These are phyloP conservation scores for Drosophila fulvimacula DNA, from an alignment of 2,888 invertebrate species.

Conservation along the genomic window DNA sequence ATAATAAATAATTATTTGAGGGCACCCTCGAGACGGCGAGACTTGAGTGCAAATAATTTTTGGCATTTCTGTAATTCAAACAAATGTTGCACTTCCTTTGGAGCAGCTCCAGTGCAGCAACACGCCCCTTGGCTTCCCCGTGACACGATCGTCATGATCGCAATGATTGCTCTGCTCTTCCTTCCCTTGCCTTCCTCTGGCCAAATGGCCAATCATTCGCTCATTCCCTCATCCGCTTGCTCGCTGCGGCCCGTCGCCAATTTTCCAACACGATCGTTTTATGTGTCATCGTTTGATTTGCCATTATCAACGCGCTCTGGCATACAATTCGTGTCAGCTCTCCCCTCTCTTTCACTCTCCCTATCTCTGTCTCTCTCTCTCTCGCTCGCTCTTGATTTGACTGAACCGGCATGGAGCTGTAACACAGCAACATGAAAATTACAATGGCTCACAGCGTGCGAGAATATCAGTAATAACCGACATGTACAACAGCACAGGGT, in stretches of 20 bases:
- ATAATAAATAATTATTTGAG: slow-evolving; percentile 67
- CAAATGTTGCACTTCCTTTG: slow-evolving; percentile 77
- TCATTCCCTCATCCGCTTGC: slow-evolving; percentile 23
- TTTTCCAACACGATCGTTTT: slow-evolving; percentile 80
- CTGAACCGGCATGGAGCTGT: slow-evolving; percentile 37
- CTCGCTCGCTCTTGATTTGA: not conserved
- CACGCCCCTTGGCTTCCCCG: slow-evolving; percentile 4
- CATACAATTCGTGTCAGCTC: slow-evolving; percentile 67
- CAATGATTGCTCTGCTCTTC: slow-evolving; percentile 47
- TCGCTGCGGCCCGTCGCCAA: slow-evolving; percentile 54
- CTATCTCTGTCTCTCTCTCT: not conserved
- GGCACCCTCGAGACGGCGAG: slow-evolving; percentile 37
- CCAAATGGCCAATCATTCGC: slow-evolving; percentile 67
- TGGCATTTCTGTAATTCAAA: slow-evolving; percentile 62
- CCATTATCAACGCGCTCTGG: slow-evolving; percentile 77
- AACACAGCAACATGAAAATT: slow-evolving; percentile 75
- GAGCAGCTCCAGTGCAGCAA: slow-evolving; percentile 7
- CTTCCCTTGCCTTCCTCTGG: slow-evolving; percentile 29
- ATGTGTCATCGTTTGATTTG: slow-evolving; percentile 83
- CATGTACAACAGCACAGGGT: slow-evolving; percentile 60
- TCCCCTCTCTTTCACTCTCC: not conserved
- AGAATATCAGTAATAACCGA: slow-evolving; percentile 79
- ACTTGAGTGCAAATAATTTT: slow-evolving; percentile 49
- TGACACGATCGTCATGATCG: slow-evolving; percentile 38
- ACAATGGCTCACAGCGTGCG: slow-evolving; percentile 68